These are phyloP conservation scores for Hirundo rustica DNA, from an alignment of 2,797 vertebrate species.

Conservation along the genomic window DNA sequence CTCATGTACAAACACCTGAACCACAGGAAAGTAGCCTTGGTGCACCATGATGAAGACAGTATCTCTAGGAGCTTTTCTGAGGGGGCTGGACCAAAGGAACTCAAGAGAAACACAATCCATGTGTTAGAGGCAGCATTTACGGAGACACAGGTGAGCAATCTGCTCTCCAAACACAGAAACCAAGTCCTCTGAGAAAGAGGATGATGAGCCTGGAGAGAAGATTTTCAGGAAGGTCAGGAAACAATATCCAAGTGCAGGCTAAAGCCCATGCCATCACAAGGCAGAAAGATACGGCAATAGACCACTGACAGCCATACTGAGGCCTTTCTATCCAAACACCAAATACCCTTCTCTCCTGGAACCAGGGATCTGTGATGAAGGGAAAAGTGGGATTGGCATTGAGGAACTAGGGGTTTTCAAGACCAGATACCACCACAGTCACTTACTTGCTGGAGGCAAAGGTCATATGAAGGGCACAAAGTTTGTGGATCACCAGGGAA, in stretches of 20 bases:
- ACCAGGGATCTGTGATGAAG: background rate
- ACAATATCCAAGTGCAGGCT: background rate
- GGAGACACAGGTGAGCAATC: background rate
- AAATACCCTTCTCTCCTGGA: background rate
- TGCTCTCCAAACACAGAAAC: background rate
- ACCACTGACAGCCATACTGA: background rate
- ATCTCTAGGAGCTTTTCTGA: background rate
- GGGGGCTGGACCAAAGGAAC: background rate
- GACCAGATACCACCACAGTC: background rate
- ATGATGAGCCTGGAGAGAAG: background rate
- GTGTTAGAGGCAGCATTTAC: background rate
- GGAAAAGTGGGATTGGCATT: background rate
- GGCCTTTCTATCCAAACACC: background rate
- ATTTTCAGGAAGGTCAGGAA: background rate
- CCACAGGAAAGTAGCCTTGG: background rate
- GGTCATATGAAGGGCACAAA: background rate
- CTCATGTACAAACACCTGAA: background rate
- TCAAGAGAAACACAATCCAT: background rate
- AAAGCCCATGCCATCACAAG: background rate
- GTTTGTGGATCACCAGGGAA: background rate
- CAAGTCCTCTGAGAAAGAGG: background rate
- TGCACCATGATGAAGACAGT: background rate
- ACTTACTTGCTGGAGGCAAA: background rate
- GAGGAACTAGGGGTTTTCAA: background rate
- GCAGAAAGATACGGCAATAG: background rate